Base-by-base conservation (phyloP, 2,888 invertebrate species). In the Tridacna gigas region DNA sequence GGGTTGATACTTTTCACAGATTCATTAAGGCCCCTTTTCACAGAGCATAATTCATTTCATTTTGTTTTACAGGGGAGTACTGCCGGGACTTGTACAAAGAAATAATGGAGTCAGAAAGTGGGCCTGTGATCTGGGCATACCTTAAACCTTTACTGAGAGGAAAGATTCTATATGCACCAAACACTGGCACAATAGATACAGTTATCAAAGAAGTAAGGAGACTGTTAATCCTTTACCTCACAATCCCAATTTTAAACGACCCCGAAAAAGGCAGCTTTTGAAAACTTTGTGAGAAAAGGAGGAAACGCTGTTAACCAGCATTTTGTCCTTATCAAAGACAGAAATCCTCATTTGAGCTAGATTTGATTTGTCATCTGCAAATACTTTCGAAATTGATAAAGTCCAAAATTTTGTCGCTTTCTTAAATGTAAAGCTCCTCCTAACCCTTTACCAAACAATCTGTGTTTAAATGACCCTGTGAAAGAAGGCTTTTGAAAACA, bases 61-160 rank as follows among this genome's bases (percentile, higher is more conserved):
- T 37, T 37, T 67, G 25, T 69, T 28, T 71, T 47, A 0, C 87
- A 93, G 93, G 89, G 48, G 83, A 87, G 15, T 92, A 92, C 82
- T 94, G 94, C 80, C 82, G 87, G 66, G 83, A 91, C 22, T 75
- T 94, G 77, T 93, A 91, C 80, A 48, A 80, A 45, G 83, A 84
- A 0, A 88, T 94, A 5, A 84, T 86, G 71, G 63, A 77, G n/a
- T 79, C 88, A 25, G 66, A 61, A 5, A 78, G 85, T 28, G 95
- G 95, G 9, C 89, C 92, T 9, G 91, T 95, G 9, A 90, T 95
- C 37, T 95, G 95, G 95, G 89, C 92, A 1, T 95, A 94, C 82
- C 76, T 95, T 25, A 95, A 95, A 86, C 95, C 95, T 0, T 87
- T 95, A 47, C 84, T 95, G 71, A 81, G 92, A 60, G 95, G 95